These are phyloP conservation scores for Andrena haemorrhoa DNA, from an alignment of 2,888 invertebrate genomes.

Conservation along the genomic window DNA sequence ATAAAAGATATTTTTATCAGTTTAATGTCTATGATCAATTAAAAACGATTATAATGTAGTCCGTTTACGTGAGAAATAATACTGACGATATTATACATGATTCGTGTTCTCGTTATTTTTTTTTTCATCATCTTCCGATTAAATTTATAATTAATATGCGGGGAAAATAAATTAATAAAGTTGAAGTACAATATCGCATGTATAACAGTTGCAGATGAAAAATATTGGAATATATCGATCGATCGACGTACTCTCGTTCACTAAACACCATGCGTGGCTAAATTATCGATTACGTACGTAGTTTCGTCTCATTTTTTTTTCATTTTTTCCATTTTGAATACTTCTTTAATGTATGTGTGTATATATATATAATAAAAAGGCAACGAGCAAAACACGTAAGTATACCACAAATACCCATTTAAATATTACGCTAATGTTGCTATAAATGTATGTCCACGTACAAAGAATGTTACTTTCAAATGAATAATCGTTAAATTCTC, in stretches of 20 bases:
- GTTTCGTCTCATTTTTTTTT: slow-evolving; percentile 35
- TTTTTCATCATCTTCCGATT: slow-evolving; percentile 50
- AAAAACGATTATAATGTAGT: slow-evolving; percentile 72
- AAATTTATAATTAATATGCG: slow-evolving; percentile 60
- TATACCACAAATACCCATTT: slow-evolving; percentile 76
- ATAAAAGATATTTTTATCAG: slow-evolving; percentile 68
- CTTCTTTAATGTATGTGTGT: background rate
- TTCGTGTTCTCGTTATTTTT: slow-evolving; percentile 53
- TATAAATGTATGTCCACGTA: slow-evolving; percentile 76
- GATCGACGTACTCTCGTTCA: slow-evolving; percentile 43
- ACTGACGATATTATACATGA: slow-evolving; percentile 77
- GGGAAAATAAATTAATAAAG: slow-evolving; percentile 72
- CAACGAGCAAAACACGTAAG: slow-evolving; percentile 73
- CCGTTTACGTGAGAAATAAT: slow-evolving; percentile 75
- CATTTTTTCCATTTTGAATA: slow-evolving; percentile 6
- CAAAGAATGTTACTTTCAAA: slow-evolving; percentile 72
- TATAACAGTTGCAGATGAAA: slow-evolving; percentile 42
- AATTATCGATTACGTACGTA: slow-evolving; percentile 29
- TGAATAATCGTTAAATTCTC: slow-evolving; percentile 52
- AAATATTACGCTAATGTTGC: slow-evolving; percentile 76
- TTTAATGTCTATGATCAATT: slow-evolving; percentile 72
- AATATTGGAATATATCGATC: slow-evolving; percentile 29
- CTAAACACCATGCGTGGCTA: slow-evolving; percentile 37
- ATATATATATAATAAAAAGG: slow-evolving; percentile 58
- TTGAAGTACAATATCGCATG: slow-evolving; percentile 66